phyloP scores from a whole-genome alignment of 2,797 vertebrate genomes.

The Sebastolobus altivelis region DNA sequence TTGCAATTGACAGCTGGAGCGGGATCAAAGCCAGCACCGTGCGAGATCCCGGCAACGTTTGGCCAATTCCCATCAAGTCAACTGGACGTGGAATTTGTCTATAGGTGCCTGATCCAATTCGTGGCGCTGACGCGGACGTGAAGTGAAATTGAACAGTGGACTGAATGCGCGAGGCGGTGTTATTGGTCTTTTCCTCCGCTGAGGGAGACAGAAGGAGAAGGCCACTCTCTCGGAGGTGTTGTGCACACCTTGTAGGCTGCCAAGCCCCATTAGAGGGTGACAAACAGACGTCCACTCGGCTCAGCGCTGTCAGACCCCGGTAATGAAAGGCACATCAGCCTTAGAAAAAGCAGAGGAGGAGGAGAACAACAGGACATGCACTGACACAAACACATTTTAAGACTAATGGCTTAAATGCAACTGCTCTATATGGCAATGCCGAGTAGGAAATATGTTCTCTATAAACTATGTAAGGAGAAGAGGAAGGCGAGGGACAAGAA shows the following conservation, averaged over 20 bases:
- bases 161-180: slow-evolving; percentile 50
- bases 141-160: slow-evolving; percentile 79
- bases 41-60: slow-evolving; percentile 67
- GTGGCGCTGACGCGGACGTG: slow-evolving; percentile 63
- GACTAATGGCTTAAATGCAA: slow-evolving; percentile 74
- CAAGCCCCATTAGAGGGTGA: slow-evolving; percentile 82
- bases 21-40: slow-evolving; percentile 60
- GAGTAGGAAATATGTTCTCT: background rate
- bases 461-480: slow-evolving; percentile 33
- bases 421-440: slow-evolving; percentile 48
- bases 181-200: slow-evolving; percentile 79
- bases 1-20: slow-evolving; percentile 72
- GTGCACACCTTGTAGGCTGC: slow-evolving; percentile 80
- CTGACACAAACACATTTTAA: slow-evolving; percentile 70
- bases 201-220: slow-evolving; percentile 65
- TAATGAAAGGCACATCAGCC: slow-evolving; percentile 83
- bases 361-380: slow-evolving; percentile 63
- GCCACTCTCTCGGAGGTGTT: slow-evolving; percentile 73
- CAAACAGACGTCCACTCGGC: slow-evolving; percentile 77
- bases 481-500: slow-evolving; percentile 31
- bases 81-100: slow-evolving; percentile 79
- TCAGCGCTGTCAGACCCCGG: slow-evolving; percentile 75
- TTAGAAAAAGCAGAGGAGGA: slow-evolving; percentile 62
- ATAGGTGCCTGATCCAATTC: slow-evolving; percentile 80
- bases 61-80: slow-evolving; percentile 82